These are phyloP conservation scores for Parascotia fuliginaria DNA, from an alignment of 2,888 invertebrate genomes.

Conservation along the genomic window DNA sequence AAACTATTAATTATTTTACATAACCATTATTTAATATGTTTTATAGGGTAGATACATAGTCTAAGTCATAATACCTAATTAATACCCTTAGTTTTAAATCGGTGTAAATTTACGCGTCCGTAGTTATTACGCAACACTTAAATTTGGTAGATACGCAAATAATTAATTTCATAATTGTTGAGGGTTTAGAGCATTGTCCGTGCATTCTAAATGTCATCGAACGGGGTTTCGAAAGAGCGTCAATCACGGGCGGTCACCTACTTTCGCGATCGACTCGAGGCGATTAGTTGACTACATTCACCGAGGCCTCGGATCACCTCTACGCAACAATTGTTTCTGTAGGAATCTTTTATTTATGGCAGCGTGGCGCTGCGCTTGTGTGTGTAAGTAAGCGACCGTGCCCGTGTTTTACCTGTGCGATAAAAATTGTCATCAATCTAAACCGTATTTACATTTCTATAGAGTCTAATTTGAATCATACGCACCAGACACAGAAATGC, in stretches of 20 bases:
- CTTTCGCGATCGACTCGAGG: slow-evolving; percentile 83
- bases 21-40: no score
- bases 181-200: slow-evolving; percentile 76
- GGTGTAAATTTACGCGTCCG: not conserved
- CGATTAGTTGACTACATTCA: slow-evolving; percentile 84
- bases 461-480: slow-evolving; percentile 51
- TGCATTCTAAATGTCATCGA: slow-evolving; percentile 84
- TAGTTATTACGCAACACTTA: no score
- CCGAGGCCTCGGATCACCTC: slow-evolving; percentile 82
- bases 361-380: slow-evolving; percentile 68
- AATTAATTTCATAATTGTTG: slow-evolving; percentile 75
- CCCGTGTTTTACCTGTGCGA: slow-evolving; percentile 82
- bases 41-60: no score
- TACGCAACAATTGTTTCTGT: slow-evolving; percentile 86
- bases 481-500: slow-evolving; percentile 70
- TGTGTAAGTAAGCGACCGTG: slow-evolving; percentile 73
- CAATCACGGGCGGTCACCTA: slow-evolving; percentile 85
- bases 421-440: slow-evolving; percentile 40
- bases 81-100: no score
- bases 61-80: no score
- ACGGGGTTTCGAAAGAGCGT: slow-evolving; percentile 83
- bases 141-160: slow-evolving; percentile 47
- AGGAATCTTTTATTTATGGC: slow-evolving; percentile 86
- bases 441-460: slow-evolving; percentile 38
- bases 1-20: no score